phyloP scores from a whole-genome alignment of 2,797 vertebrate species.

The Darevskia mixta region DNA sequence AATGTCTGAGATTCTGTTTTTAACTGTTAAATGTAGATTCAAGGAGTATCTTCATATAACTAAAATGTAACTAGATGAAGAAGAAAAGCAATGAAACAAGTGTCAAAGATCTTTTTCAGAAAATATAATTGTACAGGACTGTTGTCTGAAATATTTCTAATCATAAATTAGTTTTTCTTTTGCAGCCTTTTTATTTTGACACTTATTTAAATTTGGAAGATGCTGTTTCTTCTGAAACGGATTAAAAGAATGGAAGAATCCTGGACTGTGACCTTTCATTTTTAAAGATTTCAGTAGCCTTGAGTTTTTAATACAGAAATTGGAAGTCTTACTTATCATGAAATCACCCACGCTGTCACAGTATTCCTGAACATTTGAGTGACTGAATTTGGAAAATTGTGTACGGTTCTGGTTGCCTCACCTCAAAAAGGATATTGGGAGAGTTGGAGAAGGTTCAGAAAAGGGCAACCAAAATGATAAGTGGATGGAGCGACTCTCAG shows the following conservation, averaged over 20 bases:
- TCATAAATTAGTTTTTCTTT: constrained; percentile 50
- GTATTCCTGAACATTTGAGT: not conserved
- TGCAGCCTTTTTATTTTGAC: constrained; percentile 9
- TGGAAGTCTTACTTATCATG: not conserved
- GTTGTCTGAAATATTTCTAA: constrained; percentile 37
- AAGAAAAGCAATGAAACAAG: constrained; percentile 43
- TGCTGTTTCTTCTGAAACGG: constrained; percentile 34
- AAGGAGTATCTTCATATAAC: constrained; percentile 34
- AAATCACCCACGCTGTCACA: not conserved
- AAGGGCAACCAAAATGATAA: no score
- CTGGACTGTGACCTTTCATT: constrained; percentile 9
- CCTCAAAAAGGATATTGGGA: no score
- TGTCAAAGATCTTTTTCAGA: constrained; percentile 42
- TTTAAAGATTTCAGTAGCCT: constrained; percentile 27
- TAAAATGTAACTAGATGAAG: not conserved
- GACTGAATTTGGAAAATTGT: no score
- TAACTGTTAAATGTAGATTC: constrained; percentile 32
- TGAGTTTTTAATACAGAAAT: not conserved
- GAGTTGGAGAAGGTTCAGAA: no score
- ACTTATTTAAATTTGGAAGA: constrained; percentile 15
- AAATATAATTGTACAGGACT: constrained; percentile 19
- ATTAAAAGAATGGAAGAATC: constrained; percentile 38
- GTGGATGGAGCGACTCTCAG: no score
- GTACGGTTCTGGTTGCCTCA: no score
- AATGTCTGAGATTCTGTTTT: constrained; percentile 23